Evolutionary conservation across 2,113 vertebrate genomes (phyloP).

Genomic region (Phoenicopterus ruber): DNA sequence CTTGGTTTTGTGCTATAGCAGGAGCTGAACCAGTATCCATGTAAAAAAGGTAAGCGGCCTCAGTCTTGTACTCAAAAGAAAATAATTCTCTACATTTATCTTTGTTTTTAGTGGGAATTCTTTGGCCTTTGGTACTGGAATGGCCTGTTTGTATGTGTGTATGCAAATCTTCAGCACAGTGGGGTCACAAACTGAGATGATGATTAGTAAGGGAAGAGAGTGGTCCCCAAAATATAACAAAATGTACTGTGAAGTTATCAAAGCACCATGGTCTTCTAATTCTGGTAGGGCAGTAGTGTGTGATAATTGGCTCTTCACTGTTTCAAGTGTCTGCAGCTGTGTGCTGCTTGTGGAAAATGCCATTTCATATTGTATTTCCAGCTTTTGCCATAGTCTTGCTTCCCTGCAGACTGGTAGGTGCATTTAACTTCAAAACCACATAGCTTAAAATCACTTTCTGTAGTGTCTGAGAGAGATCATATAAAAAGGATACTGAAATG

Average conservation of each 20-base stretch:
- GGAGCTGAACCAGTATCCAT: background rate
- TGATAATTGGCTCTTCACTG: background rate
- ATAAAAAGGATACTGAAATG: background rate
- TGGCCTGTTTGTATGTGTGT: background rate
- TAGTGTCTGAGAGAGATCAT: background rate
- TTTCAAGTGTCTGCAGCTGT: background rate
- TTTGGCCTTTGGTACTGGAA: background rate
- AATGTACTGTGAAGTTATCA: background rate
- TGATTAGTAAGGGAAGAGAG: background rate
- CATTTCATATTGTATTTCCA: background rate
- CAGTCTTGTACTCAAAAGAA: background rate
- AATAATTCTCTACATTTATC: accelerated
- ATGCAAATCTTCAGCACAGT: background rate
- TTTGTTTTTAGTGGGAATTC: background rate
- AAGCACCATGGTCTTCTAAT: background rate
- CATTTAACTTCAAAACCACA: background rate
- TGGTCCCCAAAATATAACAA: background rate
- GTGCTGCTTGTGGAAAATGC: background rate
- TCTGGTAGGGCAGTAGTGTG: background rate
- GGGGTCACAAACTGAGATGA: background rate
- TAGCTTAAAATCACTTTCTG: background rate
- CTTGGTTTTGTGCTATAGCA: background rate
- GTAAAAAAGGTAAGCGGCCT: background rate
- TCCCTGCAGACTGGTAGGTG: background rate
- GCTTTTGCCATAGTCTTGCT: background rate